Base-by-base conservation (phyloP, 2,113 vertebrate genomes). In the Lagopus muta region DNA sequence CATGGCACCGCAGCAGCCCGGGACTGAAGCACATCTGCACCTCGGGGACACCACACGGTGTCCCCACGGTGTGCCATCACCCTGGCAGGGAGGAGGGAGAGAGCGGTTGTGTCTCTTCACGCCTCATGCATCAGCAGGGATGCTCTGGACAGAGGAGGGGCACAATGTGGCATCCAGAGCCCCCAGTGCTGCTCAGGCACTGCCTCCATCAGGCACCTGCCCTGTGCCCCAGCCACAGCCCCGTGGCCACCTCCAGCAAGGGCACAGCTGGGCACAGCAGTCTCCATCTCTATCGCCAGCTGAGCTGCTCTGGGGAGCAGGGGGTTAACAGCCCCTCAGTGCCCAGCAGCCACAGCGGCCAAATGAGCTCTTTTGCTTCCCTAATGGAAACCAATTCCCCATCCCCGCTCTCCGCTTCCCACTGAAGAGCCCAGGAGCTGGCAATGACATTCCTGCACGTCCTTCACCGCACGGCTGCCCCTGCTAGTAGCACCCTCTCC, bases 381-480 rank as follows among this genome's bases (percentile, higher is more conserved):
- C 77, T 95, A 92, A 96, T 91, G 95, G 95, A 95, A 96, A 95
- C 50, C 93, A 82, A 91, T 92, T 95, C 92, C 88, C 89, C 82
- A 85, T 88, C 80, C 24, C 6, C 3, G 74, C 70, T 78, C 86
- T 84, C 84, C 4, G 12, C 78, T 87, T 82, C 82, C 82, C 79
- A 60, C 82, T 25, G 60, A 82, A n/a, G 1, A 7, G 6, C 57
- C 61, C 4, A 11, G 42, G 84, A 73, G 27, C 82, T 17, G 55
- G 64, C 69, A 86, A 95, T 82, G 89, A 79, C 94, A 90, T 86
- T 91, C 66, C 66, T 42, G 47, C 2, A 1, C 4, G 72, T 92
- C 91, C 86, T 94, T 88, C 86, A 72, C 58, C 62, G 50, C 24
- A 4, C 1, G 55, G 72, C 78, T 43, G 3, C n/a, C 67, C 64